Percentiles rank a stretch among this genome's conserved stretches.
phyloP scores from a whole-genome alignment of 2,113 vertebrate species.

The Micronycteris hirsuta region DNA sequence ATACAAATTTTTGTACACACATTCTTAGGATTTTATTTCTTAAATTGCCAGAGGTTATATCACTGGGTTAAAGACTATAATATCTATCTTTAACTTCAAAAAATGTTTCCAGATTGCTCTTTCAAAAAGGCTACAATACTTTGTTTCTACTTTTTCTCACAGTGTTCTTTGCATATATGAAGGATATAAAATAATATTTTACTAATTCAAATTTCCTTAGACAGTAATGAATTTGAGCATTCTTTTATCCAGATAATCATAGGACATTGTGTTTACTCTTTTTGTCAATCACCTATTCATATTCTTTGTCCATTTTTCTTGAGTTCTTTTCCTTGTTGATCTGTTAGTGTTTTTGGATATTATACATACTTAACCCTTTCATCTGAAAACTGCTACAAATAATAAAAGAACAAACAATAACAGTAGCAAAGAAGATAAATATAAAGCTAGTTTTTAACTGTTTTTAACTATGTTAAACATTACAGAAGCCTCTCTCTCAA shows the following conservation, averaged over 20 bases:
- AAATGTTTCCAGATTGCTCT: neutral
- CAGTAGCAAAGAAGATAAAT: neutral
- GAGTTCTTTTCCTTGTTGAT: neutral
- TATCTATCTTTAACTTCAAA: neutral
- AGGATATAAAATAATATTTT: neutral
- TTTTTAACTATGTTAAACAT: constrained; percentile 8
- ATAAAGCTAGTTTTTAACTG: neutral
- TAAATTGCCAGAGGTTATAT: neutral
- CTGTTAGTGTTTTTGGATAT: neutral
- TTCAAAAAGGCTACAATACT: neutral
- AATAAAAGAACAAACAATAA: neutral
- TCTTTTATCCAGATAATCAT: neutral
- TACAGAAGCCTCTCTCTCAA: neutral
- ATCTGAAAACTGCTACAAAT: neutral
- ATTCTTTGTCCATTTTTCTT: neutral
- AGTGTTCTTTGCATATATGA: neutral
- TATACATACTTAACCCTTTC: neutral
- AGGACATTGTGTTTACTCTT: neutral
- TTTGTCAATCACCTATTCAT: neutral
- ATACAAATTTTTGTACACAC: neutral
- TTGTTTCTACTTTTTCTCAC: constrained; percentile 30
- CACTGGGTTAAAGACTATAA: neutral
- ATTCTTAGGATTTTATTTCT: neutral
- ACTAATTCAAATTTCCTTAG: neutral
- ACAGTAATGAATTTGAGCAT: neutral